Conservation (phyloP, 2,888 invertebrate genomes). For the Meiosimyza decipiens region DNA sequence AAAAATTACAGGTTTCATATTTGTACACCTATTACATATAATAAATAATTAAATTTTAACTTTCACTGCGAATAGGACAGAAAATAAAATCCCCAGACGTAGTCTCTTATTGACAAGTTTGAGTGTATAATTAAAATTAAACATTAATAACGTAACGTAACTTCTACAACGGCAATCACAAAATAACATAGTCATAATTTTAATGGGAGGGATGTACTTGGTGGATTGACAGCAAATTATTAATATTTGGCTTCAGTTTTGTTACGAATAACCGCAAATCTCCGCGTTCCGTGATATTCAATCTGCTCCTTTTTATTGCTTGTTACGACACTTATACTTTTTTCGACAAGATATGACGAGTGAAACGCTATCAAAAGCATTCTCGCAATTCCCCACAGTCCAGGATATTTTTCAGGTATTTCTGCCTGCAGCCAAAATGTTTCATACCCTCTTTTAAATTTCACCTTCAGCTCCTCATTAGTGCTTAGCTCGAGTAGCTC, state of each 20-base stretch:
- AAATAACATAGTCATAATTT: neutral
- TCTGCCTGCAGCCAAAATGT: conserved; percentile 24
- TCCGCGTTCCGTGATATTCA: neutral
- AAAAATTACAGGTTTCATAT: too few species aligned
- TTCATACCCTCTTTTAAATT: conserved; percentile 21
- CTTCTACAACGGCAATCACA: neutral
- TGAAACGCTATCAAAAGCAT: conserved; percentile 20
- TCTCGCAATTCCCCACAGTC: conserved; percentile 19
- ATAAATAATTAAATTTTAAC: too few species aligned
- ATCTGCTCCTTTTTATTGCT: conserved; percentile 23
- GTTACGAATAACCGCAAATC: too few species aligned
- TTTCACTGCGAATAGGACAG: too few species aligned
- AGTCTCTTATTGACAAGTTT: too few species aligned
- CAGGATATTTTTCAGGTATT: conserved; percentile 26
- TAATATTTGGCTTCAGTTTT: neutral
- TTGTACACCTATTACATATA: too few species aligned
- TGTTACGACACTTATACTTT: conserved; percentile 15
- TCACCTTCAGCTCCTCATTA: conserved; percentile 17
- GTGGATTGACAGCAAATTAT: neutral
- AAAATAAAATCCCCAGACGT: too few species aligned
- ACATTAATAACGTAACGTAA: too few species aligned
- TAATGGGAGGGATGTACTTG: conserved; percentile 4
- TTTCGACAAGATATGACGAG: conserved; percentile 28
- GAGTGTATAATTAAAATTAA: too few species aligned
- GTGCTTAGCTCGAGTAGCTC: too few species aligned